Conservation (phyloP, 2,888 invertebrate genomes). For the Ornithoptera alexandrae region DNA sequence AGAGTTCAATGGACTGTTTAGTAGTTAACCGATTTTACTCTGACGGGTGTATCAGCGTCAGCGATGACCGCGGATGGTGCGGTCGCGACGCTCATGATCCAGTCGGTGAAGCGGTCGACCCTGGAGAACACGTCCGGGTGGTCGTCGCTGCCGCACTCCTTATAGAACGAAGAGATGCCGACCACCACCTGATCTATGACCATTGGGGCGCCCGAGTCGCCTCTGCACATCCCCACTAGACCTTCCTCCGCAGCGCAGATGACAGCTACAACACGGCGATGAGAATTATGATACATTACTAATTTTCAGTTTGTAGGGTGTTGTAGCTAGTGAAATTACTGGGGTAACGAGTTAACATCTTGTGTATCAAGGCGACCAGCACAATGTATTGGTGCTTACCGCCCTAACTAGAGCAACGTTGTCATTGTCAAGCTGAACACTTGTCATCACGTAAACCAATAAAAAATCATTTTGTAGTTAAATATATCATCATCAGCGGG, state of each 20-base stretch:
- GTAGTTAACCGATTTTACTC: constrained; percentile 4
- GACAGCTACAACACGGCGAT: constrained; percentile 39
- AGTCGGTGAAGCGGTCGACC: constrained; percentile 48
- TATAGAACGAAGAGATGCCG: constrained; percentile 47
- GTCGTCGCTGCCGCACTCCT: constrained; percentile 39
- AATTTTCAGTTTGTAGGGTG: too few relatives aligned
- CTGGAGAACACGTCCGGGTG: constrained; percentile 55
- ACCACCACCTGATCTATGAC: constrained; percentile 42
- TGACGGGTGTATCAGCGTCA: background rate
- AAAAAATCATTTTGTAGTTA: too few relatives aligned
- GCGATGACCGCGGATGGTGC: constrained; percentile 26
- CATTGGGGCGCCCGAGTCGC: constrained; percentile 62
- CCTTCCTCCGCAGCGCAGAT: constrained; percentile 49
- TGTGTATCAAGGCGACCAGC: too few relatives aligned
- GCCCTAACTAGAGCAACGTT: too few relatives aligned
- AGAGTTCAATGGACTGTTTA: too few relatives aligned
- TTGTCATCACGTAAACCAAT: too few relatives aligned
- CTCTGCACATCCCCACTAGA: constrained; percentile 47
- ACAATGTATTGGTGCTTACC: too few relatives aligned
- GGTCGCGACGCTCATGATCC: constrained; percentile 52
- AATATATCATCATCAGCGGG: too few relatives aligned
- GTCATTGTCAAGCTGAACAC: too few relatives aligned
- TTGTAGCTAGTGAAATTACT: too few relatives aligned
- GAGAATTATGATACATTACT: too few relatives aligned
- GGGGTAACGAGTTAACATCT: too few relatives aligned